Conservation (phyloP, 2,113 vertebrate genomes). For the Datnioides undecimradiatus region DNA sequence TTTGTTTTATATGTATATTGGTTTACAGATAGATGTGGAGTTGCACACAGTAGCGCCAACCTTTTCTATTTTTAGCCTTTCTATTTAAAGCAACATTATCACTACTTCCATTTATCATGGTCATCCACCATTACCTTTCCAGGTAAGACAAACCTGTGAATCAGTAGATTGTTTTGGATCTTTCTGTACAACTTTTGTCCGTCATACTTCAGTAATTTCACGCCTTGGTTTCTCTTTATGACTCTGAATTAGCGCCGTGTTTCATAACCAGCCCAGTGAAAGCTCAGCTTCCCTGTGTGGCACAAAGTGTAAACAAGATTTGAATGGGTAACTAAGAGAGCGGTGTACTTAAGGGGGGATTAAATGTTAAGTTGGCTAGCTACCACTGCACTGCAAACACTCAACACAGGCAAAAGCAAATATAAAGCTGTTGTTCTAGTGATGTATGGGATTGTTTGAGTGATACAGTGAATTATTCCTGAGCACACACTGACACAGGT, state of each 20-base stretch:
- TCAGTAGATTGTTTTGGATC: background rate
- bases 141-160: slow-evolving; percentile 29
- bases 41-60: background rate
- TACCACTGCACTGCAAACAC: background rate
- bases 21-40: background rate
- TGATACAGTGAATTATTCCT: background rate
- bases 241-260: slow-evolving; percentile 19
- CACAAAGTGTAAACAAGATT: slow-evolving; percentile 40
- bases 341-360: slow-evolving; percentile 39
- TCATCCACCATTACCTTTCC: background rate
- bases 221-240: slow-evolving; percentile 7
- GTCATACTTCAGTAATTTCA: background rate
- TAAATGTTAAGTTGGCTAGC: slow-evolving; percentile 19
- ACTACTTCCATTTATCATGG: background rate
- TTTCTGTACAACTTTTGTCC: slow-evolving; percentile 6
- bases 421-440: background rate
- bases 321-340: slow-evolving; percentile 41
- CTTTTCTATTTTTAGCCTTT: background rate
- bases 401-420: background rate
- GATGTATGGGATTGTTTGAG: background rate
- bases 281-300: slow-evolving; percentile 30
- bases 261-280: slow-evolving; percentile 27
- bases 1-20: too few species aligned
- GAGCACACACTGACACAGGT: background rate
- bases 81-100: background rate